Base-by-base conservation (phyloP, 2,888 invertebrate species). In the Alviniconcha strummeri region DNA sequence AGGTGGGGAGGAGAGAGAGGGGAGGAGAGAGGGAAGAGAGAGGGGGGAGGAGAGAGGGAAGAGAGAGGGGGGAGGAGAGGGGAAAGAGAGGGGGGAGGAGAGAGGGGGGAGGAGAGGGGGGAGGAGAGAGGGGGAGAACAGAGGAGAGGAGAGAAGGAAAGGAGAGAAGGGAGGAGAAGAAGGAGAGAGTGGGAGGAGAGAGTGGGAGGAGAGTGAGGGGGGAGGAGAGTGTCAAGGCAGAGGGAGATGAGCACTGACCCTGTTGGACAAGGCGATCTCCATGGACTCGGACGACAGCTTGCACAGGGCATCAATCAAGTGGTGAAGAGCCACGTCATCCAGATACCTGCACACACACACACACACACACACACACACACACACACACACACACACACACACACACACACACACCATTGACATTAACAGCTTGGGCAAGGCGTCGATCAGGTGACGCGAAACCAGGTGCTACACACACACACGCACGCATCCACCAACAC, bases 201-300 rank as follows among this genome's bases (percentile, higher is more conserved):
- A 52, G 19, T 9, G 5, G 7, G 4, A 13, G 19, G 36, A 72
- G 8, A 1, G 4, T 1, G 19, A 19, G 36, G 36, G 52, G 11
- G 52, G 52, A 5, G 36, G 36, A 36, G 36, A 72, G 36, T n/a
- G 72, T 1, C 17, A 15, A 52, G 11, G 72, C 5, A 0, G 52
- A 13, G 9, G 72, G 36, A 5, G 80, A 80, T 17, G 19, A n/a
- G 57, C 54, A 71, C 95, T 94, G 94, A 97, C 97, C 93, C 98
- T 95, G 93, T 98, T 99, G 13, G 97, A 97, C 94, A 98, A 98
- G 0, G 98, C 98, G 84, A 98, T 94, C 91, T 99, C 98, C 98
- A 99, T 98, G 55, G 98, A 98, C 94, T 99, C 99, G 87, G 97
- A 96, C 0, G 98, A 98, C 52, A 99, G 95, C 94, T 98, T 98